Percentiles rank a stretch among this genome's conserved stretches.
Conservation (phyloP, 1,140 invertebrate genomes). For the Drosophila kanapiae region DNA sequence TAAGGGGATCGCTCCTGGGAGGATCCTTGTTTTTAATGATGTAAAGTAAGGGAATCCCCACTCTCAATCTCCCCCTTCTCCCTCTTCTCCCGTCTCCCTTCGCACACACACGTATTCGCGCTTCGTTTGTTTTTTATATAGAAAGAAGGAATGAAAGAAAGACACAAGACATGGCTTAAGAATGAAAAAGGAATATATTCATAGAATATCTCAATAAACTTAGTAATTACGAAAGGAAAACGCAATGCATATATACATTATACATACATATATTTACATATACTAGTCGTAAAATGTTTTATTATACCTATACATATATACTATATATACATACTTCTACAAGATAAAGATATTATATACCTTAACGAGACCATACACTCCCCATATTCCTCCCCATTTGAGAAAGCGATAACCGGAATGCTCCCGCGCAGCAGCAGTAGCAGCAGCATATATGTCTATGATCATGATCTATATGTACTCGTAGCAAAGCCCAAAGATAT, state of each 20-base stretch:
- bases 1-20: slow-evolving; percentile 34
- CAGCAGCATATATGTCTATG: slow-evolving; percentile 55
- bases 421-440: slow-evolving; percentile 3
- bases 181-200: slow-evolving; percentile 60
- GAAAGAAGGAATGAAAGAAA: slow-evolving; percentile 23
- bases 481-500: slow-evolving; percentile 81
- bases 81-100: not conserved
- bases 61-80: slow-evolving; percentile 5
- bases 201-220: slow-evolving; percentile 78
- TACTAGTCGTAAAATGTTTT: slow-evolving; percentile 55
- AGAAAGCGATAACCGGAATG: slow-evolving; percentile 17
- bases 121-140: slow-evolving; percentile 59
- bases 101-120: slow-evolving; percentile 45
- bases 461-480: slow-evolving; percentile 71
- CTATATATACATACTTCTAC: slow-evolving; percentile 45
- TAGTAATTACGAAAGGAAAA: slow-evolving; percentile 61
- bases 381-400: slow-evolving; percentile 5
- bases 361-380: slow-evolving; percentile 33
- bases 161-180: slow-evolving; percentile 55
- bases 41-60: slow-evolving; percentile 40
- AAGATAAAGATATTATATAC: slow-evolving; percentile 47
- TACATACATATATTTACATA: slow-evolving; percentile 65
- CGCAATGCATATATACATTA: slow-evolving; percentile 64
- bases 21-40: slow-evolving; percentile 51
- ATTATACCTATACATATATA: slow-evolving; percentile 56